Conservation (phyloP, 2,888 invertebrate species). For the Rhamnusium bicolor region DNA sequence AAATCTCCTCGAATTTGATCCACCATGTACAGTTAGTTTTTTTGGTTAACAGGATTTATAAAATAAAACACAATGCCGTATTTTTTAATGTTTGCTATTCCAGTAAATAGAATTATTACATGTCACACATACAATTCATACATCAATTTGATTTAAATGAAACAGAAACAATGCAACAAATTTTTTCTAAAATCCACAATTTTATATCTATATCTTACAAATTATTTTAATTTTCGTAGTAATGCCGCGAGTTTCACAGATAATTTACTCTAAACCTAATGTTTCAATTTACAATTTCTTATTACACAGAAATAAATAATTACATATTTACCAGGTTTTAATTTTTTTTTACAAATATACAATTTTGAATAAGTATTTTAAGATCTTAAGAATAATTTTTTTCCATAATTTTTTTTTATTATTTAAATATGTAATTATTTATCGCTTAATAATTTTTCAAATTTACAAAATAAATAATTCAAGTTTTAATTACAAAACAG, state of each 20-base stretch:
- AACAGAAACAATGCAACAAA: slow-evolving; percentile 65
- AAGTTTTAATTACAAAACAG: background rate
- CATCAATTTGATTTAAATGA: slow-evolving; percentile 64
- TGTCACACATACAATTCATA: slow-evolving; percentile 69
- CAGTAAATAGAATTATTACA: slow-evolving; percentile 67
- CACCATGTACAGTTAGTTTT: too few species aligned
- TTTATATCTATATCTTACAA: slow-evolving; percentile 64
- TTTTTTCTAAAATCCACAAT: slow-evolving; percentile 63
- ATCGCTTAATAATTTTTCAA: slow-evolving; percentile 30
- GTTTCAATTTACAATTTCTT: slow-evolving; percentile 48
- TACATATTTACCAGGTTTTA: slow-evolving; percentile 19
- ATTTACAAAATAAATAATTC: slow-evolving; percentile 27
- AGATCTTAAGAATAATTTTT: background rate
- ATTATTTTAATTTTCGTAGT: slow-evolving; percentile 60
- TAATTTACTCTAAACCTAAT: slow-evolving; percentile 61
- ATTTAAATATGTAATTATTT: slow-evolving; percentile 36
- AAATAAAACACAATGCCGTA: slow-evolving; percentile 21
- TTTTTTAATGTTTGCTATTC: slow-evolving; percentile 68
- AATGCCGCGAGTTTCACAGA: slow-evolving; percentile 65
- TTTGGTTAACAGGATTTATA: too few species aligned
- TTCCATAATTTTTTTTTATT: slow-evolving; percentile 29
- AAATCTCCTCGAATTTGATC: too few species aligned
- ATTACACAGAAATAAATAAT: slow-evolving; percentile 43
- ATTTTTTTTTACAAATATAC: slow-evolving; percentile 27
- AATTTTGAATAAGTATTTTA: slow-evolving; percentile 12